These are phyloP conservation scores for Cassiopea andromeda DNA, from an alignment of 30 jellyfish, hydroid and myxozoan species.

Conservation along the genomic window DNA sequence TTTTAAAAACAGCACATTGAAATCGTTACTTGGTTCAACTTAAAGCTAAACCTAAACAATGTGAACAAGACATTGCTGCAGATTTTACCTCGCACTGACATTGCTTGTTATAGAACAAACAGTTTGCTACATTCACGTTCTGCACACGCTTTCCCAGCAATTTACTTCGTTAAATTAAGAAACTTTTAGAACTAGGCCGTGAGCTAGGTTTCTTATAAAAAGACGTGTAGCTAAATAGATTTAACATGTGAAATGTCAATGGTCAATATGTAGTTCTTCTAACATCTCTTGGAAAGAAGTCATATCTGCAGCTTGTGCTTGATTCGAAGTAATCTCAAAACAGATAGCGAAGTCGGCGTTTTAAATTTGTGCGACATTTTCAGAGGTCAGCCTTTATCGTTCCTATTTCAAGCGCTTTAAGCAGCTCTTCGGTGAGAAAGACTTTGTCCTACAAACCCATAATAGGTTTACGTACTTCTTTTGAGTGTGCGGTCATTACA, in stretches of 20 bases:
- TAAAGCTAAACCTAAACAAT: no score
- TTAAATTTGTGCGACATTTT: slow-evolving; percentile 40
- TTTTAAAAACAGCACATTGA: no score
- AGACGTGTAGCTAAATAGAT: background rate
- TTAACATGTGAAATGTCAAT: slow-evolving; percentile 15
- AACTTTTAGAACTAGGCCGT: no score
- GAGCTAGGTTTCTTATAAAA: no score
- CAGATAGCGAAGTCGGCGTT: slow-evolving; percentile 35
- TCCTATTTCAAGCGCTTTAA: slow-evolving; percentile 15
- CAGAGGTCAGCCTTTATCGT: slow-evolving; percentile 41
- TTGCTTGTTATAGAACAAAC: no score
- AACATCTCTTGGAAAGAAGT: slow-evolving; percentile 1
- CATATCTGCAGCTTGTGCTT: slow-evolving; percentile 19
- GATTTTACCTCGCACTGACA: no score
- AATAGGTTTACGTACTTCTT: slow-evolving; percentile 43
- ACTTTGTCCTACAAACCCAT: slow-evolving; percentile 36
- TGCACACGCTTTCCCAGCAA: no score
- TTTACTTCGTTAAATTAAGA: no score
- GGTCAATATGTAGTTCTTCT: background rate
- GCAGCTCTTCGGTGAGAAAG: slow-evolving; percentile 59
- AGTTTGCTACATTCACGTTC: no score
- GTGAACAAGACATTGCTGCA: no score
- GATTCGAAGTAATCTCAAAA: slow-evolving; percentile 26
- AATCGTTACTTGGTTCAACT: no score
- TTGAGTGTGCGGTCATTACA: slow-evolving; percentile 38